phyloP scores from a whole-genome alignment of 2,797 vertebrate genomes.

The Sparidentex hasta region DNA sequence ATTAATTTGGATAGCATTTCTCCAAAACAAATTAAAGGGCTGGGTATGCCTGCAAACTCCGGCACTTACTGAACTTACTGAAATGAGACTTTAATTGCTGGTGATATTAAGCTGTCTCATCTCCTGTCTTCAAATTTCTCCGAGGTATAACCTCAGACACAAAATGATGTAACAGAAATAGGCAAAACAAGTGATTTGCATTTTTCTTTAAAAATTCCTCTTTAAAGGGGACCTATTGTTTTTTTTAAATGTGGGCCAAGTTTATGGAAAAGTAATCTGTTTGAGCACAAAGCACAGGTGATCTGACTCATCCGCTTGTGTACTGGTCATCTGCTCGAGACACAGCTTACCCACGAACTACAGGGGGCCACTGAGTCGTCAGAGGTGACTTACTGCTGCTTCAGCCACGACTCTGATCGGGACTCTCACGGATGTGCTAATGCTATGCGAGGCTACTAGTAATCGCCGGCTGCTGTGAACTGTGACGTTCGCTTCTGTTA shows the following conservation, averaged over 20 bases:
- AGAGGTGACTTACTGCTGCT: too few relatives aligned
- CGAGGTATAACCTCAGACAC: constrained; percentile 20
- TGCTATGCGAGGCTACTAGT: too few relatives aligned
- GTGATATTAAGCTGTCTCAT: constrained; percentile 23
- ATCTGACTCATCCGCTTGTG: too few relatives aligned
- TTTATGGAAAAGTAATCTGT: too few relatives aligned
- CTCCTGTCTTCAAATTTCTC: background rate
- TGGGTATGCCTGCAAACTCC: constrained; percentile 36
- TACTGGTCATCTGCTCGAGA: too few relatives aligned
- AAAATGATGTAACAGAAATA: background rate
- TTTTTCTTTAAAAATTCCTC: background rate
- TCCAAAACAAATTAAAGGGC: constrained; percentile 58
- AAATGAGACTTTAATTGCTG: constrained; percentile 46
- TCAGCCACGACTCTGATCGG: too few relatives aligned
- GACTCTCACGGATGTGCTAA: too few relatives aligned
- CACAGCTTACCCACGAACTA: too few relatives aligned
- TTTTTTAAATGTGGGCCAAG: too few relatives aligned
- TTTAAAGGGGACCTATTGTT: background rate
- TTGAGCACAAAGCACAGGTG: too few relatives aligned
- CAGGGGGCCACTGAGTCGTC: too few relatives aligned
- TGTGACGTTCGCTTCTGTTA: too few relatives aligned
- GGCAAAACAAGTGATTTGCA: background rate
- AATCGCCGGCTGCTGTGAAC: background rate
- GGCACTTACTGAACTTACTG: constrained; percentile 22
- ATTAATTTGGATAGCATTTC: constrained; percentile 44